phyloP scores from a whole-genome alignment of 2,797 vertebrate species.

The Rhinichthys osculus region DNA sequence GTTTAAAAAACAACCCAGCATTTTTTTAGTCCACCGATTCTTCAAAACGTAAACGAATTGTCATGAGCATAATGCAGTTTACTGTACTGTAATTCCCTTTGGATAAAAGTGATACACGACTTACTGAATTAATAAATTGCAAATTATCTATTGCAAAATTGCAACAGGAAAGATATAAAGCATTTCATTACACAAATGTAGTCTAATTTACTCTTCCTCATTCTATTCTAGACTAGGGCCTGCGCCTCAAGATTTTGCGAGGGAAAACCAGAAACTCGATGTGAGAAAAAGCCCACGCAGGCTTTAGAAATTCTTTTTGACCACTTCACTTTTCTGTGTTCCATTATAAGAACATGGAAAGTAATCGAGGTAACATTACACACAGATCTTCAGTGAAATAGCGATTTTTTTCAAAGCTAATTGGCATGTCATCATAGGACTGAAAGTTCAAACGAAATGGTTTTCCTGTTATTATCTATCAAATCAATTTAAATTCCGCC shows the following conservation, averaged over 20 bases:
- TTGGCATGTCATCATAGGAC: background rate
- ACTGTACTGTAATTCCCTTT: background rate
- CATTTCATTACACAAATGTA: background rate
- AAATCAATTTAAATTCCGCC: background rate
- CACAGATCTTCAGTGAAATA: background rate
- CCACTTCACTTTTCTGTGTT: conserved; percentile 11
- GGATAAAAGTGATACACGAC: background rate
- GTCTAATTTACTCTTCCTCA: background rate
- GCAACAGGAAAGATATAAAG: background rate
- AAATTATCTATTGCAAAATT: background rate
- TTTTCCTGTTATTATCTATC: background rate
- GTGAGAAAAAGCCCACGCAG: background rate
- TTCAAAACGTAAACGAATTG: background rate
- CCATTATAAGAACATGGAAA: background rate
- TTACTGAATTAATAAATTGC: background rate
- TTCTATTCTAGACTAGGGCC: background rate
- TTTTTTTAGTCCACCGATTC: background rate
- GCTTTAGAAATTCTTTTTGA: background rate
- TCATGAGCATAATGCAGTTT: background rate
- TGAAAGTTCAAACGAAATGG: background rate
- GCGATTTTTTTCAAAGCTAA: background rate
- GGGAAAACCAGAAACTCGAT: background rate
- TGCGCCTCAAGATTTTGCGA: background rate
- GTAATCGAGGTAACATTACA: background rate
- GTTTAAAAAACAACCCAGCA: too few relatives aligned